These are phyloP conservation scores for Drosophila limbata DNA, from an alignment of 2,888 invertebrate species.

Conservation along the genomic window DNA sequence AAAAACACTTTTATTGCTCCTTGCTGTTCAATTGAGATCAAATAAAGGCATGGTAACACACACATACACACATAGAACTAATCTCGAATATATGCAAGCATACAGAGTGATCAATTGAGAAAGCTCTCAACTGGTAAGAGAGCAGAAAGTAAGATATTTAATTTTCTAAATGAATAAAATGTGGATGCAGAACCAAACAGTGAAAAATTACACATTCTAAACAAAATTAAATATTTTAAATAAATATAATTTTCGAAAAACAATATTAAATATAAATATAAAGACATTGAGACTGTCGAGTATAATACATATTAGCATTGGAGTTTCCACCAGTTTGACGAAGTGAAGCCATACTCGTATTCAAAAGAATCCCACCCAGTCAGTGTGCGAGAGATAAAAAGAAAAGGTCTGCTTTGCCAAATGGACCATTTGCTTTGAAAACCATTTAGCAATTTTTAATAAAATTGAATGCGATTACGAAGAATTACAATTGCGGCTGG, in stretches of 20 bases:
- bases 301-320: too few relatives aligned
- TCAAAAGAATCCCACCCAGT: neutral
- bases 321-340: neutral
- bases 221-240: too few relatives aligned
- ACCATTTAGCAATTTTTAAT: conserved; percentile 78
- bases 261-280: too few relatives aligned
- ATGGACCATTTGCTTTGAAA: conserved; percentile 47
- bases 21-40: neutral
- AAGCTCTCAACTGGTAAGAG: too few relatives aligned
- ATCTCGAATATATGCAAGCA: too few relatives aligned
- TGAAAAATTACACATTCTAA: too few relatives aligned
- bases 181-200: too few relatives aligned
- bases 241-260: too few relatives aligned
- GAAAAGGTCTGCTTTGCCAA: conserved; percentile 39
- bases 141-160: too few relatives aligned
- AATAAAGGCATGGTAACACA: neutral
- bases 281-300: too few relatives aligned
- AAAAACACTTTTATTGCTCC: neutral
- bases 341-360: neutral
- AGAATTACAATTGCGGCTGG: conserved; percentile 71
- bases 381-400: conserved; percentile 1
- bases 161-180: too few relatives aligned
- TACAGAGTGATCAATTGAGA: too few relatives aligned
- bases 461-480: conserved; percentile 79
- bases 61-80: neutral